Evolutionary conservation across 2,888 invertebrate genomes (phyloP).

Genomic region (Sylvicola cinctus): DNA sequence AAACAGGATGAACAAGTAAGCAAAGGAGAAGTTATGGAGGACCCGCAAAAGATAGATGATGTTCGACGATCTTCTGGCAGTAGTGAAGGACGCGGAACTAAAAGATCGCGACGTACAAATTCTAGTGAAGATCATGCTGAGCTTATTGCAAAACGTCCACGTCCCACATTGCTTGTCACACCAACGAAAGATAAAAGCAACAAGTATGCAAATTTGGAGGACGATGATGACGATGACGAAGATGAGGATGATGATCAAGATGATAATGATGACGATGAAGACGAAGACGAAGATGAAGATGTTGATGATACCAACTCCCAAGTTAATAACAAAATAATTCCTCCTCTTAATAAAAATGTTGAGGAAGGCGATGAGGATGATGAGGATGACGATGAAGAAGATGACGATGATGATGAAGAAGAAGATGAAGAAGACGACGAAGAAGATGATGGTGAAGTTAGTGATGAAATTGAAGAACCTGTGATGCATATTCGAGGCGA

Average conservation of each 20-base stretch:
- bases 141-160: too few species aligned
- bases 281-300: not conserved
- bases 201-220: not conserved
- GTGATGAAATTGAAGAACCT: constrained; percentile 54
- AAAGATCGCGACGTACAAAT: too few species aligned
- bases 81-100: too few species aligned
- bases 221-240: constrained; percentile 1
- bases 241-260: constrained; percentile 4
- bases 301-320: too few species aligned
- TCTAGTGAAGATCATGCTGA: too few species aligned
- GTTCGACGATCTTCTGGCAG: too few species aligned
- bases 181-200: too few species aligned
- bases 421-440: constrained; percentile 14
- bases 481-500: constrained; percentile 46
- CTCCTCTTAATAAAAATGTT: too few species aligned
- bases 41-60: too few species aligned
- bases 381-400: constrained; percentile 10
- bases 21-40: not conserved
- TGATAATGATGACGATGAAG: not conserved
- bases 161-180: too few species aligned
- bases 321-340: too few species aligned
- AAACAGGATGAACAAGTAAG: not conserved
- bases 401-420: constrained; percentile 13
- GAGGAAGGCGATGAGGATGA: constrained; percentile 4
- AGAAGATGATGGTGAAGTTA: constrained; percentile 19